Conservation (phyloP, 2,888 invertebrate species). For the Muschampia plurimacula region DNA sequence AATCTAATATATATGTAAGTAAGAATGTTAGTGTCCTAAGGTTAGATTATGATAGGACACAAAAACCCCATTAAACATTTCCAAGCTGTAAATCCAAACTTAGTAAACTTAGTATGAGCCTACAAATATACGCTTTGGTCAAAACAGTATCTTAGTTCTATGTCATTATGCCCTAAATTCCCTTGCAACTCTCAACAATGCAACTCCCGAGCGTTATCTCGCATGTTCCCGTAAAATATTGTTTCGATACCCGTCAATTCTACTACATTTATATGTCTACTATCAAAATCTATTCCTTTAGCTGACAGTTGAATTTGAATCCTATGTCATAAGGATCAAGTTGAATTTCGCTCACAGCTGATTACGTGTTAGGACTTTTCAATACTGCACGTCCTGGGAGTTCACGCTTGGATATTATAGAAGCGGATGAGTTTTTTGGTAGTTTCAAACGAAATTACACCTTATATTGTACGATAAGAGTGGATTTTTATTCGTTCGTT, state of each 20-base stretch:
- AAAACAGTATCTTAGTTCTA: conserved; percentile 4
- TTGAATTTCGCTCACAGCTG: conserved; percentile 22
- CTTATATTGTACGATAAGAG: neutral
- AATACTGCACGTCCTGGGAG: conserved; percentile 22
- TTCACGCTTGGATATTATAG: conserved; percentile 21
- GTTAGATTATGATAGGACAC: neutral
- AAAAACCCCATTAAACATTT: conserved; percentile 29
- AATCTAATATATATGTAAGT: conserved; percentile 14
- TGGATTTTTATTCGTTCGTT: neutral
- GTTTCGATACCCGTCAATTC: conserved; percentile 39
- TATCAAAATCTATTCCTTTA: conserved; percentile 30
- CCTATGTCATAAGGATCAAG: conserved; percentile 20
- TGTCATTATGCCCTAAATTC: conserved; percentile 7
- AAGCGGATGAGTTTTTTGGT: conserved; percentile 1
- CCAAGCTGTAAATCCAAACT: conserved; percentile 16
- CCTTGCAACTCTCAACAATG: conserved; percentile 27
- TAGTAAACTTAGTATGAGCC: conserved; percentile 30
- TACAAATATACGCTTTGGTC: conserved; percentile 13
- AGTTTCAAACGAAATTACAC: conserved; percentile 12
- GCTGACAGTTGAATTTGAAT: conserved; percentile 28
- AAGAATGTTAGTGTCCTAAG: neutral
- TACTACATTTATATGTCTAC: conserved; percentile 36
- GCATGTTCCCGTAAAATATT: conserved; percentile 38
- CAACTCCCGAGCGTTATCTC: conserved; percentile 33
- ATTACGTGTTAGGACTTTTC: conserved; percentile 22